phyloP scores from a whole-genome alignment of 2,113 vertebrate genomes.

The Benitochromis conjunctus region DNA sequence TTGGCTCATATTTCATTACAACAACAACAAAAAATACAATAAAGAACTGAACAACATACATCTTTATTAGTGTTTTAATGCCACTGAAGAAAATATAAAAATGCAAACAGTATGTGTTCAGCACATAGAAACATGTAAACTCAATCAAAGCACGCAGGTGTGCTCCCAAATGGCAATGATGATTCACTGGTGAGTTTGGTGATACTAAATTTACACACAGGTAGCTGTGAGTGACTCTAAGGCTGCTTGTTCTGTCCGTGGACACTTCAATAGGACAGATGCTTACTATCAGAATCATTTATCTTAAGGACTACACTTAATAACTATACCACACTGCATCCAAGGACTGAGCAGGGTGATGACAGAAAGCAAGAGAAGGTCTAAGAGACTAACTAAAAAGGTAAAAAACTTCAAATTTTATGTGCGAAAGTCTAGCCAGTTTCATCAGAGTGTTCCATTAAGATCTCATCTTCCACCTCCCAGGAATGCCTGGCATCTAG shows the following conservation, averaged over 20 bases:
- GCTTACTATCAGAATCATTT: neutral
- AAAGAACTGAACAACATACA: neutral
- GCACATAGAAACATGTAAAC: neutral
- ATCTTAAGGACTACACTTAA: neutral
- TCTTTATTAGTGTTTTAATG: neutral
- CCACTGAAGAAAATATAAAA: neutral
- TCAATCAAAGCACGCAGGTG: neutral
- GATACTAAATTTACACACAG: neutral
- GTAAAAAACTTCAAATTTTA: neutral
- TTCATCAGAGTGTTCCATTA: conserved; percentile 3
- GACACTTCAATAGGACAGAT: neutral
- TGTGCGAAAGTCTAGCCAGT: neutral
- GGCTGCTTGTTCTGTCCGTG: neutral
- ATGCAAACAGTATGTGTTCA: neutral
- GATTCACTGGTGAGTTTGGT: neutral
- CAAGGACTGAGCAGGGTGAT: neutral
- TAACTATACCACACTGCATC: neutral
- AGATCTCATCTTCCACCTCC: neutral
- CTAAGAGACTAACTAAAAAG: neutral
- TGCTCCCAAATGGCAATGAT: neutral
- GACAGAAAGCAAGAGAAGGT: neutral
- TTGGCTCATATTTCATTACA: neutral
- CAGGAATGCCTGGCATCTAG: conserved; percentile 57
- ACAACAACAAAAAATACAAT: neutral
- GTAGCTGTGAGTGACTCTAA: neutral